Base-by-base conservation (phyloP, 2,888 invertebrate species). In the Agrochola circellaris region DNA sequence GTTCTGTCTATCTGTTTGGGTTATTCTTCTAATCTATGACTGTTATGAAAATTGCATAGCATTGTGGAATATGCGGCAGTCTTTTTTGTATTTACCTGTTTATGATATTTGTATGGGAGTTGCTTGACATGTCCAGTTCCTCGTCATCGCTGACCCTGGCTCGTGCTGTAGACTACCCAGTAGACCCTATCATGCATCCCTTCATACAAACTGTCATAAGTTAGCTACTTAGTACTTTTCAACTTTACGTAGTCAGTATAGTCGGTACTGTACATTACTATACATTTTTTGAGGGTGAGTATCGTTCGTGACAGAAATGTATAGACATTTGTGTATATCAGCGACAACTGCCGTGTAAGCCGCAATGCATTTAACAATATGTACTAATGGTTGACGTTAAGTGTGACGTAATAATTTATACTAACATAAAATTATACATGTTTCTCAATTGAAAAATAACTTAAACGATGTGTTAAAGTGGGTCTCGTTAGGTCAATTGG, bases 11-110 rank as follows among this genome's bases (percentile, higher is more conserved):
- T 90, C 85, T 88, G 88, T 90, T 90, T 87, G 79, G 82, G 88
- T 89, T 89, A 87, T 92, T 93, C 93, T 93, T 93, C 91, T 92
- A 90, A 91, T 93, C 92, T 95, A 78, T 94, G 91, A 92, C 93
- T 95, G 93, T 94, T 95, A 91, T 95, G 94, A 95, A 93, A 94
- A 93, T 95, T 94, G 95, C 93, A 95, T 95, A 94, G 96, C 95
- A 94, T 95, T 96, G 96, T 95, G 96, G 95, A 94, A 94, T 96
- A 96, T 96, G 95, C 96, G 96, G 95, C 96, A 95, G 96, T 94
- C 93, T 91, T 94, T 92, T 91, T 79, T 85, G 81, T 79, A 87
- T 78, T 88, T 89, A 87, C 89, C 73, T 89, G 86, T 89, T 82
- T 91, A 89, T 92, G 88, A 92, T 93, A 89, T 86, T 89, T 88